Conservation (phyloP, 1,140 invertebrate genomes). For the Zaprionus gabonicus region DNA sequence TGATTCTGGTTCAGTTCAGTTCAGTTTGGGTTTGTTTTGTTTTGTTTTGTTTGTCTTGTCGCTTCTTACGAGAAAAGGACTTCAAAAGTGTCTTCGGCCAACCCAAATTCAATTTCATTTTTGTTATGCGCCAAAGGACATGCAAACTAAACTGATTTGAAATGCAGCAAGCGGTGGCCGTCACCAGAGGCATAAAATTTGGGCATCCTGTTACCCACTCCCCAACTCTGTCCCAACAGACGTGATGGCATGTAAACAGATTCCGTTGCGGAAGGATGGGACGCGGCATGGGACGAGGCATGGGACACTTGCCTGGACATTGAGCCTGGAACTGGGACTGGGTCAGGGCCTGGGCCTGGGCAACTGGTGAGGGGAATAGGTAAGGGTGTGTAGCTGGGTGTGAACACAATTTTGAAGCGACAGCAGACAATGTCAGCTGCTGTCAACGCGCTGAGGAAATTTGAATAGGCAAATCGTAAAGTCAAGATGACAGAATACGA, state of each 20-base stretch:
- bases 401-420: slow-evolving; percentile 43
- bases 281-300: neutral
- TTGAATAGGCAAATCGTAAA: slow-evolving; percentile 54
- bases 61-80: slow-evolving; percentile 41
- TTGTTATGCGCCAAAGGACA: slow-evolving; percentile 68
- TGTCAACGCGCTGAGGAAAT: slow-evolving; percentile 47
- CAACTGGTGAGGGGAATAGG: slow-evolving; percentile 9
- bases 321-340: slow-evolving; percentile 16
- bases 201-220: slow-evolving; percentile 39
- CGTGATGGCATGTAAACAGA: slow-evolving; percentile 73
- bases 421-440: slow-evolving; percentile 50
- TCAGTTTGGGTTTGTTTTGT: slow-evolving; percentile 41
- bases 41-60: slow-evolving; percentile 27
- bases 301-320: slow-evolving; percentile 16
- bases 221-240: slow-evolving; percentile 10
- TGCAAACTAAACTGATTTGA: slow-evolving; percentile 80
- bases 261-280: slow-evolving; percentile 21
- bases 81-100: slow-evolving; percentile 71
- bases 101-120: slow-evolving; percentile 75
- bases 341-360: neutral
- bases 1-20: slow-evolving; percentile 34
- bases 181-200: slow-evolving; percentile 44
- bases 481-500: slow-evolving; percentile 45
- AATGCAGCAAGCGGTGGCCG: slow-evolving; percentile 65
- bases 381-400: neutral